phyloP scores from a whole-genome alignment of 37 sponge, comb jelly and placozoan genomes.

The Eunapius fragilis region DNA sequence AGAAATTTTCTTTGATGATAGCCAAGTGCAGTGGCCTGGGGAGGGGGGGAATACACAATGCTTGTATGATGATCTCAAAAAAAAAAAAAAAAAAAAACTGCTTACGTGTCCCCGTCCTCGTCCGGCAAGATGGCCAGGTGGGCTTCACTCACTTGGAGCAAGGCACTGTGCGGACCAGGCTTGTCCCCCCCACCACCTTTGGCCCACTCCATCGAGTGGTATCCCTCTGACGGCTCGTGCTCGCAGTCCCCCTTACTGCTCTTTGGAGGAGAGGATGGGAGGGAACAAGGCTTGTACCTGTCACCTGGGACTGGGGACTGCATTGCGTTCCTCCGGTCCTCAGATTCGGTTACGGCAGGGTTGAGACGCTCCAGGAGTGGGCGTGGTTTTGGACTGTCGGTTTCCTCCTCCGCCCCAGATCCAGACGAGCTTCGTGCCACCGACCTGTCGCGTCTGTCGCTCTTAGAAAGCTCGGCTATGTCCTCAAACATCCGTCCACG shows the following conservation, averaged over 20 bases:
- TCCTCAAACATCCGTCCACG: conserved; percentile 12
- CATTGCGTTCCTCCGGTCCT: not conserved
- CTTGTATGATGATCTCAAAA: too few species aligned
- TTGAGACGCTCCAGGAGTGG: not conserved
- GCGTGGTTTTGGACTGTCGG: not conserved
- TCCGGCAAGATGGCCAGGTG: conserved; percentile 72
- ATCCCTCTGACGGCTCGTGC: conserved; percentile 2
- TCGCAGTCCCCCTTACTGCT: not conserved
- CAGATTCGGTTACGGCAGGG: not conserved
- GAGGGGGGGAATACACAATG: too few species aligned
- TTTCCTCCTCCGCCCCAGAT: not conserved
- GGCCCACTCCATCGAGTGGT: conserved; percentile 3
- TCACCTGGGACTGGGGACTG: not conserved
- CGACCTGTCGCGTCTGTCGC: not conserved
- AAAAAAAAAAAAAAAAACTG: too few species aligned
- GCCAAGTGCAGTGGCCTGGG: conserved; percentile 77
- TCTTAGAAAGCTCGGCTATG: conserved; percentile 21
- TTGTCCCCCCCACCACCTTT: conserved; percentile 1
- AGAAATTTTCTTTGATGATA: conserved; percentile 71
- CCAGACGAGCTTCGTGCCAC: not conserved
- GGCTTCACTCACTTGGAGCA: conserved; percentile 79
- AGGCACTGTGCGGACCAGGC: conserved; percentile 39
- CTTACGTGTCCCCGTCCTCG: conserved; percentile 93
- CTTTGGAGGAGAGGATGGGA: not conserved
- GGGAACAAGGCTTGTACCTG: not conserved